A percentile compares a stretch with the other conserved stretches of the same genome.
Conservation (phyloP, 2,113 vertebrate genomes). For the Probosciger aterrimus region DNA sequence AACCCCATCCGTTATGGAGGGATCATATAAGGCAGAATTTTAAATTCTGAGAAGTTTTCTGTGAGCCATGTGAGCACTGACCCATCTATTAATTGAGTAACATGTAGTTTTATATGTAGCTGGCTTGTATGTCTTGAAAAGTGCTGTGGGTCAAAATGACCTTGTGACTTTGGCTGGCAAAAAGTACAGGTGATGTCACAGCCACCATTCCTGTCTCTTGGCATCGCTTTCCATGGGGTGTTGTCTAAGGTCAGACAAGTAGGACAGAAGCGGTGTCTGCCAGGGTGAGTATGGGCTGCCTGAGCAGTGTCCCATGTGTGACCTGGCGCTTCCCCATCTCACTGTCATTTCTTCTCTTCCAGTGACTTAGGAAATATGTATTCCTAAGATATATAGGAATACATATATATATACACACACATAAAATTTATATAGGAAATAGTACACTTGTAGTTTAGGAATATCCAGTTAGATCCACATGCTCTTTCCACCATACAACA, state of each 20-base stretch:
- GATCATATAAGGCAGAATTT: accelerated
- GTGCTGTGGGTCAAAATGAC: accelerated
- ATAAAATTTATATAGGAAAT: accelerated
- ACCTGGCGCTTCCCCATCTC: not conserved
- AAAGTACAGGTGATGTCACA: accelerated
- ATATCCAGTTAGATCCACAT: not conserved
- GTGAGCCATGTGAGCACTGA: accelerated
- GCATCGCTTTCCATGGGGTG: accelerated
- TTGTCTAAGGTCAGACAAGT: not conserved
- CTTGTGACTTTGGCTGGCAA: accelerated
- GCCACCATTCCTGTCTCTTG: not conserved
- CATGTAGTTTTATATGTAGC: accelerated
- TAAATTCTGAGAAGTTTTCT: not conserved
- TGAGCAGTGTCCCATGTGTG: accelerated
- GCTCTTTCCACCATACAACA: not conserved
- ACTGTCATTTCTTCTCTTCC: not conserved
- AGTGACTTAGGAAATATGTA: accelerated
- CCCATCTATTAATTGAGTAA: accelerated
- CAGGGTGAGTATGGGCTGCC: not conserved
- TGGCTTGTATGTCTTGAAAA: accelerated
- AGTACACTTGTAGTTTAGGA: not conserved
- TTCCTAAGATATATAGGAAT: accelerated
- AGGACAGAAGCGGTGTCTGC: not conserved
- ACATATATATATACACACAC: too few species aligned
- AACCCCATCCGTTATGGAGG: accelerated